Percentiles rank a stretch among this genome's conserved stretches.
Conservation (phyloP, 2,113 vertebrate genomes). For the Saimiri boliviensis region DNA sequence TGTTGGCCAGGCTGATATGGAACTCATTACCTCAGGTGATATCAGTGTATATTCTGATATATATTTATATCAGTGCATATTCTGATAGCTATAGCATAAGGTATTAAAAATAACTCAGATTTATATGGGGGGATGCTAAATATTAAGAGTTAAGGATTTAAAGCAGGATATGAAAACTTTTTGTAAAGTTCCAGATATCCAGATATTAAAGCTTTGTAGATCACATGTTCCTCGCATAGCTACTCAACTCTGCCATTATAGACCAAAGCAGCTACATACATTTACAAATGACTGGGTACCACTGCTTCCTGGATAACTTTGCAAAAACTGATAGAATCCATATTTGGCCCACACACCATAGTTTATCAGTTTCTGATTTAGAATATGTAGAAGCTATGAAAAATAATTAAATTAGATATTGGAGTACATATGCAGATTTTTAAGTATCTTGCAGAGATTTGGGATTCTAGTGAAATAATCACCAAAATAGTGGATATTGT, state of each 20-base stretch:
- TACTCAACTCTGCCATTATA: neutral
- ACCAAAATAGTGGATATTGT: no score
- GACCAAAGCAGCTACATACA: fast-evolving
- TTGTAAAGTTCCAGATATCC: neutral
- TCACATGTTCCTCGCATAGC: neutral
- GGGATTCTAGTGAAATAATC: no score
- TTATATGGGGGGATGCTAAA: fast-evolving
- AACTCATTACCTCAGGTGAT: no score
- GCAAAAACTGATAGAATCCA: neutral
- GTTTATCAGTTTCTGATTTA: neutral
- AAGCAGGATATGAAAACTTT: neutral
- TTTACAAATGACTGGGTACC: neutral
- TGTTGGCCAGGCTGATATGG: no score
- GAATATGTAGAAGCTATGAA: neutral
- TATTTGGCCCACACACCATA: neutral
- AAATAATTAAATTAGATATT: no score
- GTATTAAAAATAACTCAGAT: neutral
- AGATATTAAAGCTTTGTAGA: neutral
- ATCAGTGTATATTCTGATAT: no score
- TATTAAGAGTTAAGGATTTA: neutral
- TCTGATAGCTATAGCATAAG: neutral
- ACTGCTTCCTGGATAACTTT: neutral
- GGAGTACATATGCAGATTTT: no score
- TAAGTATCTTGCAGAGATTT: no score
- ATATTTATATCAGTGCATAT: neutral